Conservation (phyloP, 1,140 invertebrate species). For the Bombus fervidus region DNA sequence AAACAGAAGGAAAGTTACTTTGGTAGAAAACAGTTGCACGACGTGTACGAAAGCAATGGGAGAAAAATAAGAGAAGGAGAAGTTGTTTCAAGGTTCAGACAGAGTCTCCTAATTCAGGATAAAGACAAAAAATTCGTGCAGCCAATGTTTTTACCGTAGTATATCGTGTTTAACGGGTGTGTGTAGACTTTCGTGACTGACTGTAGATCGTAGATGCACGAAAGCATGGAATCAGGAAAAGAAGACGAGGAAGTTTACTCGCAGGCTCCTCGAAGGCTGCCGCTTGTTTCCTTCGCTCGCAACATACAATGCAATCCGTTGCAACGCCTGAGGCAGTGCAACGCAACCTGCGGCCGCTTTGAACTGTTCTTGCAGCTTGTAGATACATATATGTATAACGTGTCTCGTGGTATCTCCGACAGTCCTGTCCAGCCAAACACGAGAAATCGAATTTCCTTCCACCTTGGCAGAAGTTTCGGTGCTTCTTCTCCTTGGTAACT, state of each 20-base stretch:
- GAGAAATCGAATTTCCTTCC: conserved; percentile 65
- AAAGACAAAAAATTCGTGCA: background rate
- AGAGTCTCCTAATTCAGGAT: background rate
- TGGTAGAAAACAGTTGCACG: background rate
- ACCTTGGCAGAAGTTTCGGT: background rate
- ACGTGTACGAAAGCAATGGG: background rate
- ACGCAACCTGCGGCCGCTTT: conserved; percentile 55
- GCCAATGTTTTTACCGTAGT: no score
- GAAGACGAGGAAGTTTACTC: background rate
- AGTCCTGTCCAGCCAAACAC: conserved; percentile 23
- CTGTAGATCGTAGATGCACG: background rate
- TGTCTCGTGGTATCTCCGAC: conserved; percentile 63
- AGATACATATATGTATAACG: conserved; percentile 5
- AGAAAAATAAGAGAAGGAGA: background rate
- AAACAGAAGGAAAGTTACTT: background rate
- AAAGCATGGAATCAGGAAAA: conserved; percentile 1
- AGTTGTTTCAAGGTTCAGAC: background rate
- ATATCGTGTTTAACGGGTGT: no score
- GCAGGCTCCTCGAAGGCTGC: background rate
- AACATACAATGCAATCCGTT: conserved; percentile 51
- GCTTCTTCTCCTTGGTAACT: background rate
- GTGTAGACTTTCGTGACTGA: no score
- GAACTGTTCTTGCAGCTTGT: conserved; percentile 48
- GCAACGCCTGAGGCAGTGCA: conserved; percentile 46
- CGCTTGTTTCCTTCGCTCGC: conserved; percentile 14